Conservation (phyloP, 2,113 vertebrate species). For the Apodemus speciosus region DNA sequence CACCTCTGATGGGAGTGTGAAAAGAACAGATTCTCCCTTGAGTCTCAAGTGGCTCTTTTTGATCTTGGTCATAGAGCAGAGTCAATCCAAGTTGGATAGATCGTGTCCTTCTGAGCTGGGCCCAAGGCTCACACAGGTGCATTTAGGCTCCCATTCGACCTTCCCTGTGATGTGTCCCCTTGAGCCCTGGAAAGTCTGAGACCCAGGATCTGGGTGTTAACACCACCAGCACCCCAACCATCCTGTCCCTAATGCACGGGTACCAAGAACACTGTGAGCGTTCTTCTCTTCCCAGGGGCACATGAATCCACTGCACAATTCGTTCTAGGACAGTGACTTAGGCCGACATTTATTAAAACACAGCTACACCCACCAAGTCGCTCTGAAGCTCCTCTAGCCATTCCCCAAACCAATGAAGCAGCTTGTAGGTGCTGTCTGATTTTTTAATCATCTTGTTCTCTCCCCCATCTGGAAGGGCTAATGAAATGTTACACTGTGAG, state of each 20-base stretch:
- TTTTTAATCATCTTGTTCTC: conserved; percentile 66
- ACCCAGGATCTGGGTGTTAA: too few relatives aligned
- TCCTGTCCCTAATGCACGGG: neutral
- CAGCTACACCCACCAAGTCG: conserved; percentile 72
- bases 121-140: neutral
- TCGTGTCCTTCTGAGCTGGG: neutral
- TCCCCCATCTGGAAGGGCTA: conserved; percentile 67
- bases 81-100: neutral
- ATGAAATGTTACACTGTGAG: conserved; percentile 59
- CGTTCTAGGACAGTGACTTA: conserved; percentile 59
- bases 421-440: conserved; percentile 37
- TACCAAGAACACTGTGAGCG: neutral
- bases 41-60: neutral
- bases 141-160: neutral
- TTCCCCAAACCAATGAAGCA: conserved; percentile 68
- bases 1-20: neutral
- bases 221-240: accelerated
- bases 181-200: neutral
- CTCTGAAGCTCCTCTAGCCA: conserved; percentile 55
- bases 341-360: conserved; percentile 73
- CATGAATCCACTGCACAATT: conserved; percentile 7
- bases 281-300: neutral
- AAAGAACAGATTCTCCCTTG: neutral
- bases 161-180: neutral
- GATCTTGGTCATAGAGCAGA: neutral